A percentile compares a stretch with the other conserved stretches of the same genome.
These are phyloP conservation scores for Listronotus oregonensis DNA, from an alignment of 1,140 invertebrate genomes.

Conservation along the genomic window DNA sequence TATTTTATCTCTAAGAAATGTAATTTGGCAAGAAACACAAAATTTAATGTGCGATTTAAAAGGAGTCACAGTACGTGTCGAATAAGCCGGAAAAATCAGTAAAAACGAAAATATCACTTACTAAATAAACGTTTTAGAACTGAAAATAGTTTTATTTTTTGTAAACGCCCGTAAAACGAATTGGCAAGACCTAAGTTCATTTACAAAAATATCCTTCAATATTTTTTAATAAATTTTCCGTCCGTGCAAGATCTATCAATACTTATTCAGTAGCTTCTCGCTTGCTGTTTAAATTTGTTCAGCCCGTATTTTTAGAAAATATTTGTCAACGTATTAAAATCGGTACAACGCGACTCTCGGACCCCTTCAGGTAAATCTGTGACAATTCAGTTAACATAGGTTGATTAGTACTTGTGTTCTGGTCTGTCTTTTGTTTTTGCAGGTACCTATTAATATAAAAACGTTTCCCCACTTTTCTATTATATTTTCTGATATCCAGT, in stretches of 20 bases:
- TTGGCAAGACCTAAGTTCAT: slow-evolving; percentile 19
- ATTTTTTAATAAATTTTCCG: slow-evolving; percentile 24
- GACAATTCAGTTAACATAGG: not conserved
- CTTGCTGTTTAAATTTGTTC: slow-evolving; percentile 22
- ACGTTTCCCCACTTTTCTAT: slow-evolving; percentile 1
- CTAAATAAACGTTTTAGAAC: too few species aligned
- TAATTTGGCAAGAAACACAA: too few species aligned
- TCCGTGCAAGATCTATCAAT: slow-evolving; percentile 29
- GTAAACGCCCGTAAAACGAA: not conserved
- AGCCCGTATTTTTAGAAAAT: slow-evolving; percentile 26
- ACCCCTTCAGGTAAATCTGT: slow-evolving; percentile 18
- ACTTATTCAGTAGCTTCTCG: slow-evolving; percentile 23
- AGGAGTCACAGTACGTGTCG: too few species aligned
- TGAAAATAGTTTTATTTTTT: not conserved
- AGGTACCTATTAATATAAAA: slow-evolving; percentile 20
- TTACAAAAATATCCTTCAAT: slow-evolving; percentile 30
- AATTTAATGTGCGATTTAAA: too few species aligned
- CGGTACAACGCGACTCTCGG: slow-evolving; percentile 1
- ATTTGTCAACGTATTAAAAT: slow-evolving; percentile 6
- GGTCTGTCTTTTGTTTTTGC: slow-evolving; percentile 22
- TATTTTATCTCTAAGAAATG: too few species aligned
- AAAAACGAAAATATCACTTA: too few species aligned
- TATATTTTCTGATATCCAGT: slow-evolving; percentile 5
- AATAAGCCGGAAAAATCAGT: too few species aligned
- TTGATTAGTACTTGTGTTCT: not conserved